Base-by-base conservation (phyloP, 2,888 invertebrate genomes). In the Alloplasta piceator region DNA sequence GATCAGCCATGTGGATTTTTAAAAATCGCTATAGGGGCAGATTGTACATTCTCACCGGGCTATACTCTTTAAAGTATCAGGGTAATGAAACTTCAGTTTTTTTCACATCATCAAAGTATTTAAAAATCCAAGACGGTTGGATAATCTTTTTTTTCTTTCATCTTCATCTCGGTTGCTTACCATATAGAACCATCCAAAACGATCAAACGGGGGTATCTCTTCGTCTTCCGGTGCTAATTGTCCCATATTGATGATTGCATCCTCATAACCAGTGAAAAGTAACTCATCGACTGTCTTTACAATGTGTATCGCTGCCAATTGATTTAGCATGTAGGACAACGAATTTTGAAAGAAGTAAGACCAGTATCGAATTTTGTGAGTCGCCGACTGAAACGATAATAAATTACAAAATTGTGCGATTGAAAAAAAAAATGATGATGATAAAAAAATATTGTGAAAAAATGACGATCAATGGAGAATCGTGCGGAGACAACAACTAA, bases 101-200 rank as follows among this genome's bases (percentile, higher is more conserved):
- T 26, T 26, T 26, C 26, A 2, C 26, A 26, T 26, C 26, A 26
- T 26, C 26, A 26, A 26, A 26, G 26, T 26, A 26, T 26, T 26
- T 26, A 26, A 26, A 26, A 26, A 26, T 26, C 26, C 26, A 26
- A 26, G 3, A 26, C 26, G 26, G 26, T 26, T 26, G 26, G 26
- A 26, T 26, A 26, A 26, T 26, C 26, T 26, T 26, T 3, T 26
- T 26, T 26, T 26, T 26, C 26, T 26, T 26, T 1, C 26, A 26
- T 26, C 26, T 26, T 26, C 26, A 26, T 26, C 26, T 2, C 26
- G 1, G 26, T 46, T 48, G n/a, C 67, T 7, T 83, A 95, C 95
- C 87, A 92, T 93, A 86, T 97, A 98, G 92, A 98, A 98, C 95
- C 97, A 96, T 9, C 97, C 98, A 90, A 98, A 98, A 87, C 94